A percentile compares a stretch with the other conserved stretches of the same genome.
These are phyloP conservation scores for Peromyscus leucopus DNA, from an alignment of 2,113 vertebrate genomes.

Conservation along the genomic window DNA sequence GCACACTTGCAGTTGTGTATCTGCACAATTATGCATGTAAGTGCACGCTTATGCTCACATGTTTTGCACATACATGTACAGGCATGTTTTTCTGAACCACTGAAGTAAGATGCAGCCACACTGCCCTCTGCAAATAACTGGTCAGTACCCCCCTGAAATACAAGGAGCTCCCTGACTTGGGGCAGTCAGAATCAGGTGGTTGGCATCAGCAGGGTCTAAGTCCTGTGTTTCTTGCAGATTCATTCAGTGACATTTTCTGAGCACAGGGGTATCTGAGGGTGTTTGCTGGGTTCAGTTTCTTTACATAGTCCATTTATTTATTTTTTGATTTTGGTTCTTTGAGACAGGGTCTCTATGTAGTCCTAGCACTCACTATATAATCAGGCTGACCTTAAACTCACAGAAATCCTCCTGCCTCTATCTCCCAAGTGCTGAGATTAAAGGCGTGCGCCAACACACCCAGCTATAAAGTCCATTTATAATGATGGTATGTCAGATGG, in stretches of 20 bases:
- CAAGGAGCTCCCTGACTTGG: too few species aligned
- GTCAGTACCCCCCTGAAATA: neutral
- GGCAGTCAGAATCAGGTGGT: rapidly evolving
- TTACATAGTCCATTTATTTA: neutral
- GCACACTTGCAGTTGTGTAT: neutral
- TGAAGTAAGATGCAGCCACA: neutral
- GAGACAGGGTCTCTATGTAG: neutral
- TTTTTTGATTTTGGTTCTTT: neutral
- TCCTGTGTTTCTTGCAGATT: neutral
- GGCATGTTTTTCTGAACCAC: neutral
- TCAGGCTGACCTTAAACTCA: neutral
- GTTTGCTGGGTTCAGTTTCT: neutral
- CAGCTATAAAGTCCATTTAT: neutral
- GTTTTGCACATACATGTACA: neutral
- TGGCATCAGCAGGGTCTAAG: rapidly evolving
- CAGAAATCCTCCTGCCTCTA: neutral
- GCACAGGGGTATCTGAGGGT: neutral
- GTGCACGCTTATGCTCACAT: neutral
- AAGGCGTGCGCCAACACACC: rapidly evolving
- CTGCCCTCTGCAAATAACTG: neutral
- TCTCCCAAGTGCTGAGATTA: neutral
- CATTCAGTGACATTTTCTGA: neutral
- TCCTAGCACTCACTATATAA: neutral
- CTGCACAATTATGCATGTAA: neutral
- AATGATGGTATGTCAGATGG: neutral